Conservation (phyloP, 2,888 invertebrate species). For the Acrobasis repandana region DNA sequence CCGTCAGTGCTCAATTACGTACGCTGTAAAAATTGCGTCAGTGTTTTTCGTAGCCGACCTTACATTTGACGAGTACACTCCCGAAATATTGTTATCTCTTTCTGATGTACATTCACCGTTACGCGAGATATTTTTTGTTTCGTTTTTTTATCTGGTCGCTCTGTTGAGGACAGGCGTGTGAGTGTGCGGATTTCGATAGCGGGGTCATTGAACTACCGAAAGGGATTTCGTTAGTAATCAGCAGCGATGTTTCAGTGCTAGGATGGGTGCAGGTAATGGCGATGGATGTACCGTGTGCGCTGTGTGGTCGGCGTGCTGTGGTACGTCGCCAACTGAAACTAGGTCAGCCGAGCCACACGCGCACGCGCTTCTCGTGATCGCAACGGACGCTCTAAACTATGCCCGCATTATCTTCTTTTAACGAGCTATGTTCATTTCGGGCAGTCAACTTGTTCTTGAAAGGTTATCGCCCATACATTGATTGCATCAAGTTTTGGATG, state of each 20-base stretch:
- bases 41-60: slow-evolving; percentile 81
- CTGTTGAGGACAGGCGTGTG: slow-evolving; percentile 68
- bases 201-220: slow-evolving; percentile 76
- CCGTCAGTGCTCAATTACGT: slow-evolving; percentile 77
- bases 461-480: slow-evolving; percentile 9
- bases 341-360: slow-evolving; percentile 63
- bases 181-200: slow-evolving; percentile 82
- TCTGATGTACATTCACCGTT: slow-evolving; percentile 75
- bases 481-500: slow-evolving; percentile 23
- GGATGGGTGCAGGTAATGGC: slow-evolving; percentile 54
- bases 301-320: slow-evolving; percentile 60
- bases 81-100: slow-evolving; percentile 81
- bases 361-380: slow-evolving; percentile 68
- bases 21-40: slow-evolving; percentile 82
- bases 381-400: slow-evolving; percentile 41
- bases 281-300: slow-evolving; percentile 46
- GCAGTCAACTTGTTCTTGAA: slow-evolving; percentile 5
- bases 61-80: slow-evolving; percentile 64
- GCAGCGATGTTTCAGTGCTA: slow-evolving; percentile 64
- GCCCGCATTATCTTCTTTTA: slow-evolving; percentile 39
- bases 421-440: slow-evolving; percentile 8
- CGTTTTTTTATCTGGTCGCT: slow-evolving; percentile 70
- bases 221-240: slow-evolving; percentile 73
- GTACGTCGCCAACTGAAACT: slow-evolving; percentile 61
- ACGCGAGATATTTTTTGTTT: slow-evolving; percentile 69